Evolutionary conservation across 2,888 invertebrate species (phyloP).

Genomic region (Liposcelis brunnea): DNA sequence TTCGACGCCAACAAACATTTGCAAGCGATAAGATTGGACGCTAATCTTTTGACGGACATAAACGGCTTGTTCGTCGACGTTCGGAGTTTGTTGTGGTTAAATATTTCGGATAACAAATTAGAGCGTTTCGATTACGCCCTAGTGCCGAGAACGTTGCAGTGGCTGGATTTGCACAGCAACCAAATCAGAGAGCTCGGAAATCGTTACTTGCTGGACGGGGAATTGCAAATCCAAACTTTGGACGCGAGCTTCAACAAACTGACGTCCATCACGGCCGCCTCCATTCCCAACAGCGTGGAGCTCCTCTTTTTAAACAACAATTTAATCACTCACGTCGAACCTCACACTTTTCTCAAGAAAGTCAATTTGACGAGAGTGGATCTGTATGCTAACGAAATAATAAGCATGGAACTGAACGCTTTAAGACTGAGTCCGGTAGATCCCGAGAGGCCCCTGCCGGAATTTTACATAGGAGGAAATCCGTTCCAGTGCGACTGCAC

Average conservation of each 20-base stretch:
- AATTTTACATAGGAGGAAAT: constrained; percentile 87
- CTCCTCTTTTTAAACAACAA: constrained; percentile 79
- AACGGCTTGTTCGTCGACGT: constrained; percentile 70
- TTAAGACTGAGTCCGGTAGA: constrained; percentile 65
- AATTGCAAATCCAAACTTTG: constrained; percentile 60
- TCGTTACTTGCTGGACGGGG: constrained; percentile 48
- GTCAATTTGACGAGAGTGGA: constrained; percentile 77
- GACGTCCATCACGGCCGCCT: constrained; percentile 51
- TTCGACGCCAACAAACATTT: constrained; percentile 64
- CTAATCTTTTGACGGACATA: constrained; percentile 65
- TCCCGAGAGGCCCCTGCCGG: constrained; percentile 56
- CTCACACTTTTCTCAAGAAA: constrained; percentile 79
- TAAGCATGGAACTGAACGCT: constrained; percentile 77
- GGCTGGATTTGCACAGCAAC: constrained; percentile 82
- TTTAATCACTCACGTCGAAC: constrained; percentile 65
- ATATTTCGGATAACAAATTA: constrained; percentile 79
- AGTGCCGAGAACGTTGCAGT: constrained; percentile 64
- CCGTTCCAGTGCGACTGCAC: constrained; percentile 90
- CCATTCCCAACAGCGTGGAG: constrained; percentile 72
- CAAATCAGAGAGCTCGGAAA: constrained; percentile 62
- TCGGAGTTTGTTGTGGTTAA: constrained; percentile 69
- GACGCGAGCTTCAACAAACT: constrained; percentile 85
- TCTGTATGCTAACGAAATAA: constrained; percentile 81
- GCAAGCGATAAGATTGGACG: constrained; percentile 73
- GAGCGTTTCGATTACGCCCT: constrained; percentile 77